Conservation (phyloP, 2,888 invertebrate genomes). For the Malthinus seriepunctatus region DNA sequence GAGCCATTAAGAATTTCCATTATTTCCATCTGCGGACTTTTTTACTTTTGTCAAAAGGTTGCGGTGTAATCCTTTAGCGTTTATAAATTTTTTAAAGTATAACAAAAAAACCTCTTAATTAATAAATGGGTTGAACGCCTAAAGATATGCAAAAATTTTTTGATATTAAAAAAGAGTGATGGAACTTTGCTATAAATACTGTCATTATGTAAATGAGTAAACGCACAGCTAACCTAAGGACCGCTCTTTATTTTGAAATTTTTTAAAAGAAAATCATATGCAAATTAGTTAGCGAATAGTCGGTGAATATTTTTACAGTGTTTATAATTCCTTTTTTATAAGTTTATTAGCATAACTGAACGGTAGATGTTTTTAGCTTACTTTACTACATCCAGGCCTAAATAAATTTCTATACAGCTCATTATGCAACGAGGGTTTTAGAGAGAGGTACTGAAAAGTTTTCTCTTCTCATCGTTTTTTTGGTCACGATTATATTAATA, state of each 20-base stretch:
- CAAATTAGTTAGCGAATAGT: constrained; percentile 53
- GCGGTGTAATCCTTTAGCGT: constrained; percentile 17
- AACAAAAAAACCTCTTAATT: constrained; percentile 16
- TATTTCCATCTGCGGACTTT: constrained; percentile 55
- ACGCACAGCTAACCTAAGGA: constrained; percentile 50
- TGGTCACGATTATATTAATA: not conserved
- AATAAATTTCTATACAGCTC: constrained; percentile 29
- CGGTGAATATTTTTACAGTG: constrained; percentile 56
- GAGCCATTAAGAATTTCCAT: constrained; percentile 54
- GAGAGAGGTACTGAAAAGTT: constrained; percentile 20
- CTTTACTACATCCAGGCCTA: constrained; percentile 23
- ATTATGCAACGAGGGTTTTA: constrained; percentile 27
- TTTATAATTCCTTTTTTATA: constrained; percentile 56
- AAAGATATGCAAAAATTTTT: constrained; percentile 20
- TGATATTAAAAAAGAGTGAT: constrained; percentile 26
- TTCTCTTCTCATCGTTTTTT: constrained; percentile 12
- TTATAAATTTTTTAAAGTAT: not conserved
- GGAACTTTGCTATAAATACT: constrained; percentile 42
- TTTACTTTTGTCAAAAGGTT: constrained; percentile 43
- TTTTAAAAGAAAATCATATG: constrained; percentile 53
- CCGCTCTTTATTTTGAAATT: constrained; percentile 43
- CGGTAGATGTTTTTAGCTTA: constrained; percentile 38
- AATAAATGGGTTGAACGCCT: constrained; percentile 14
- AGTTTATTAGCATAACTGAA: constrained; percentile 53
- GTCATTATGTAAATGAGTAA: constrained; percentile 51